Percentiles rank a stretch among this genome's conserved stretches.
Evolutionary conservation across 2,888 invertebrate genomes (phyloP).

Genomic region (Drosophila nigritarsus): DNA sequence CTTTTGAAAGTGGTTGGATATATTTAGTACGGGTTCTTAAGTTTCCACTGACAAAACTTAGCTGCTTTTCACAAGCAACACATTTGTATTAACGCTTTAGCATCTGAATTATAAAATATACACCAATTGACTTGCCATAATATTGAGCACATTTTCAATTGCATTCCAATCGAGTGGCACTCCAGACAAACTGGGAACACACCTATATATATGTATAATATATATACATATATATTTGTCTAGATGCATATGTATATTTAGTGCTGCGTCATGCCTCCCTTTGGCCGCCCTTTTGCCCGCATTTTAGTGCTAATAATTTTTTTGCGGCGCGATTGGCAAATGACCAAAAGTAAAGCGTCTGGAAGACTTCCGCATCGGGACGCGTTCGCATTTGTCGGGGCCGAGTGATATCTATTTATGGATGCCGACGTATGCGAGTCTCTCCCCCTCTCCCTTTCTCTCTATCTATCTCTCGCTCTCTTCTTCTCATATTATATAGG

Average conservation of each 20-base stretch:
- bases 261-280: slow-evolving; percentile 2
- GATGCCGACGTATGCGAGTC: slow-evolving; percentile 34
- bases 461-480: neutral
- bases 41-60: neutral
- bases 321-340: slow-evolving; percentile 66
- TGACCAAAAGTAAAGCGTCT: slow-evolving; percentile 74
- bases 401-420: slow-evolving; percentile 59
- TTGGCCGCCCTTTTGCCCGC: slow-evolving; percentile 13
- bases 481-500: slow-evolving; percentile 17
- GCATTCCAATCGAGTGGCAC: slow-evolving; percentile 30
- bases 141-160: slow-evolving; percentile 18
- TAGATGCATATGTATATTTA: neutral
- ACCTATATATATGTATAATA: neutral
- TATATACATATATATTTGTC: neutral
- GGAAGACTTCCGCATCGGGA: slow-evolving; percentile 80
- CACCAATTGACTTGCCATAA: slow-evolving; percentile 2
- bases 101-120: no score
- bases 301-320: slow-evolving; percentile 55
- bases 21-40: neutral
- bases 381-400: slow-evolving; percentile 29
- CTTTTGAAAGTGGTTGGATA: neutral
- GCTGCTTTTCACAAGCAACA: neutral
- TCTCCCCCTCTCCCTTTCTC: neutral
- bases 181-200: slow-evolving; percentile 31
- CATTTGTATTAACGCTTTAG: no score